Percentiles rank a stretch among this genome's conserved stretches.
Conservation (phyloP, 2,113 vertebrate species). For the Siniperca knerii region DNA sequence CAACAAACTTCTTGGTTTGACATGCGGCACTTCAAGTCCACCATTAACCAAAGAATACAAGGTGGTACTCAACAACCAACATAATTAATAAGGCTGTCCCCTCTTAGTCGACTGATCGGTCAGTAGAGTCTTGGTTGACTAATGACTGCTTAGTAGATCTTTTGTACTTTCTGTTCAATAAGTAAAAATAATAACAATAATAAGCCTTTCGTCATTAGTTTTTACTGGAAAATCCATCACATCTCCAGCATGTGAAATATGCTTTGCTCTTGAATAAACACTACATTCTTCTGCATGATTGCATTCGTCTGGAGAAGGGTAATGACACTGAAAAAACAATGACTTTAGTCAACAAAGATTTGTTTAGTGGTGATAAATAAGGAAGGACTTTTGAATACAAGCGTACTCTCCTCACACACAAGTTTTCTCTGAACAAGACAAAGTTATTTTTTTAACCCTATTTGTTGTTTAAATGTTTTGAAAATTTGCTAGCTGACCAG, state of each 20-base stretch:
- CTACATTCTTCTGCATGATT: not conserved
- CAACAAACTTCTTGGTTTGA: not conserved
- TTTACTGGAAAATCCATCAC: not conserved
- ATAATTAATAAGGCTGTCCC: too few species aligned
- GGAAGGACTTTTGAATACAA: not conserved
- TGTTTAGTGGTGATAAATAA: not conserved
- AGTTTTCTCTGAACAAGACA: not conserved
- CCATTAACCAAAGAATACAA: not conserved
- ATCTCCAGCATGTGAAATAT: not conserved
- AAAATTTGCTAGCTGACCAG: not conserved
- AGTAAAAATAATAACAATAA: too few species aligned
- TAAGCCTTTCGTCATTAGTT: not conserved
- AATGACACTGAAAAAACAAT: not conserved
- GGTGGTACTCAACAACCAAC: not conserved
- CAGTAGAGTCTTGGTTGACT: not conserved
- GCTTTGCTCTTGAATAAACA: not conserved
- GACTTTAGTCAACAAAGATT: constrained; percentile 13
- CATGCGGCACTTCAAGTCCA: not conserved
- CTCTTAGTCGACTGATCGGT: not conserved
- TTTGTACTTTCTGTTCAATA: not conserved
- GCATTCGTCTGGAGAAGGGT: not conserved
- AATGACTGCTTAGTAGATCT: not conserved
- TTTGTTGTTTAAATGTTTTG: not conserved
- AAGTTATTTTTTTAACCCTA: not conserved
- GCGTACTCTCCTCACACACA: not conserved